Percentiles rank a stretch among this genome's conserved stretches.
These are phyloP conservation scores for Chionomys nivalis DNA, from an alignment of 2,113 vertebrate genomes.

Conservation along the genomic window DNA sequence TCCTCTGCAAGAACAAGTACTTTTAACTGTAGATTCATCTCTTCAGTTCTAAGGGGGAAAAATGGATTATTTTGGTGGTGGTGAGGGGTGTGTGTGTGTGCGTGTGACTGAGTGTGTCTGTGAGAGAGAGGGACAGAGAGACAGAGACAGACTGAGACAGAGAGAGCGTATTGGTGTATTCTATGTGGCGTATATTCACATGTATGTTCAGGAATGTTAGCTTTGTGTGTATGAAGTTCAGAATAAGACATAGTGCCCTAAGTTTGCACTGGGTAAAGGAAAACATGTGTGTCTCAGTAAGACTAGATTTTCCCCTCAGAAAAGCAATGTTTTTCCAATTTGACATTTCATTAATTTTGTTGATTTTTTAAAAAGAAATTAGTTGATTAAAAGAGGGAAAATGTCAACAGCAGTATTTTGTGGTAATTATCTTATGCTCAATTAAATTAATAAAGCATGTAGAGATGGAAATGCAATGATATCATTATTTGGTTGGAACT, in stretches of 20 bases:
- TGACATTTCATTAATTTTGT: slow-evolving; percentile 59
- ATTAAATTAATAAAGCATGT: slow-evolving; percentile 61
- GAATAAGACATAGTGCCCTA: neutral
- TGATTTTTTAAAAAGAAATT: slow-evolving; percentile 14
- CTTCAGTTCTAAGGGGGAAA: neutral
- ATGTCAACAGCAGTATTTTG: slow-evolving; percentile 25
- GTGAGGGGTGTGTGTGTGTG: neutral
- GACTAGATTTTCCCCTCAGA: neutral
- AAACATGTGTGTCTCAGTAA: neutral
- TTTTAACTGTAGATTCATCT: neutral
- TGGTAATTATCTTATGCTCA: slow-evolving; percentile 46
- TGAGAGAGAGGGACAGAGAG: neutral
- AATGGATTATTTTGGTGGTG: neutral
- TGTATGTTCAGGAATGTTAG: neutral
- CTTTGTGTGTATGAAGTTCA: neutral
- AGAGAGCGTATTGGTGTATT: neutral
- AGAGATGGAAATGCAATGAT: slow-evolving; percentile 22
- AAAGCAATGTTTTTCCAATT: neutral
- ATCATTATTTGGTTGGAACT: slow-evolving; percentile 17
- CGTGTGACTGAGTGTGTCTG: neutral
- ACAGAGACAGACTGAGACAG: neutral
- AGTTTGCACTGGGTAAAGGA: neutral
- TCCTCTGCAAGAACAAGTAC: neutral
- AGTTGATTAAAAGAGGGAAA: slow-evolving; percentile 53
- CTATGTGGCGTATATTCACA: neutral